Percentiles rank a stretch among this genome's conserved stretches.
phyloP scores from a whole-genome alignment of 2,113 vertebrate genomes.

The Mustelus asterias region DNA sequence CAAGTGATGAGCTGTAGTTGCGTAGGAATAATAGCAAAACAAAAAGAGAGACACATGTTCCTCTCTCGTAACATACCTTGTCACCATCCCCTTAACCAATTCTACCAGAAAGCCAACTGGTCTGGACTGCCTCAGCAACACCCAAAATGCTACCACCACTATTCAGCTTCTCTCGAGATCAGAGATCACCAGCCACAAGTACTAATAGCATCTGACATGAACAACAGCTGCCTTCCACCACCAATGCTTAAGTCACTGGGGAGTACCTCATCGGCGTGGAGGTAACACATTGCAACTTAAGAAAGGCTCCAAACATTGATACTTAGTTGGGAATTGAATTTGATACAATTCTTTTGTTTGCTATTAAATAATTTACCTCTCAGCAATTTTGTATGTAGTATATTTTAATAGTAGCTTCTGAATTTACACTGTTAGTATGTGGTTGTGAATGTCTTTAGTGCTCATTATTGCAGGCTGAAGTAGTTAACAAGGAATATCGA shows the following conservation, averaged over 20 bases:
- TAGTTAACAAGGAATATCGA: not conserved
- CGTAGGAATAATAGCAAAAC: not conserved
- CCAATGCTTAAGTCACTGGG: not conserved
- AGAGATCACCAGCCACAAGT: not conserved
- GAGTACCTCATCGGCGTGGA: not conserved
- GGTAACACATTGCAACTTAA: not conserved
- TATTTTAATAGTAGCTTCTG: not conserved
- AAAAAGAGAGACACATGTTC: not conserved
- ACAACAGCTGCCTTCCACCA: not conserved
- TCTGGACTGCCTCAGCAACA: no score
- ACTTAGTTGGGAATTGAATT: not conserved
- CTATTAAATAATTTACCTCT: not conserved
- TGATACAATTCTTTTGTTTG: not conserved
- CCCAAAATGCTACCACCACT: not conserved
- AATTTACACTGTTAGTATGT: not conserved
- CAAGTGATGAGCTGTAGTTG: not conserved
- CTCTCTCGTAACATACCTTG: not conserved
- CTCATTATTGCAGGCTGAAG: not conserved
- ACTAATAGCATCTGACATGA: not conserved
- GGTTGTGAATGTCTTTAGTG: not conserved
- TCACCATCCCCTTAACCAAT: no score
- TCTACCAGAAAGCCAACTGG: no score
- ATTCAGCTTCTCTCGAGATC: no score
- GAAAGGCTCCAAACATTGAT: not conserved
- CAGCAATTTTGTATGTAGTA: not conserved